phyloP scores from a whole-genome alignment of 2,113 vertebrate species.

The Probosciger aterrimus region DNA sequence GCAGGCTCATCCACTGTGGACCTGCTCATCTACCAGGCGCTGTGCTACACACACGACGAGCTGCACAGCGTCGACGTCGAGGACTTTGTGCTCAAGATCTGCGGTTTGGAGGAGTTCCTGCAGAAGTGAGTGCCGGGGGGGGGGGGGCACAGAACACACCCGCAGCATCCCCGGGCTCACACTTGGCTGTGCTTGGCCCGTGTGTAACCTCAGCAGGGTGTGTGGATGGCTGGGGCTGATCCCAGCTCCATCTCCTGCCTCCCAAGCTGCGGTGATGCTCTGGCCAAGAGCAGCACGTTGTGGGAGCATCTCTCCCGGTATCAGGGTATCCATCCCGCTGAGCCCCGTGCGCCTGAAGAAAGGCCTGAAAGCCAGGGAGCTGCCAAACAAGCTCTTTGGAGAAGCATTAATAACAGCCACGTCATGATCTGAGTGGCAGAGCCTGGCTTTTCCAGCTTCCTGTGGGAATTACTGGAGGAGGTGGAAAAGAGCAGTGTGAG shows the following conservation, averaged over 20 bases:
- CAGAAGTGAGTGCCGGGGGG: conserved; percentile 79
- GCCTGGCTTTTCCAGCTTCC: neutral
- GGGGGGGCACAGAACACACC: neutral
- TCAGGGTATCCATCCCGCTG: neutral
- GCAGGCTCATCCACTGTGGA: conserved; percentile 91
- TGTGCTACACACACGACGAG: conserved; percentile 91
- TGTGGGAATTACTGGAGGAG: neutral
- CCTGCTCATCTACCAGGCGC: conserved; percentile 92
- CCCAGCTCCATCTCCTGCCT: neutral
- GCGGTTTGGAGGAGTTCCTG: conserved; percentile 86
- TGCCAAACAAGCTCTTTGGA: conserved; percentile 33
- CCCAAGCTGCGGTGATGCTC: neutral
- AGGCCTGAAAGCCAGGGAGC: neutral
- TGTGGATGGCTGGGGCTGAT: neutral
- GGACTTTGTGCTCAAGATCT: conserved; percentile 79
- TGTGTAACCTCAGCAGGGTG: neutral
- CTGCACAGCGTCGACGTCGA: conserved; percentile 79
- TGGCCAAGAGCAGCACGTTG: neutral
- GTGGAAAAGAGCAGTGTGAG: neutral
- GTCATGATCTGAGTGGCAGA: neutral
- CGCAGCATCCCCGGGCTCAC: neutral
- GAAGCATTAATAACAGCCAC: neutral
- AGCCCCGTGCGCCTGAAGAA: neutral
- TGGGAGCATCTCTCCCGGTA: neutral
- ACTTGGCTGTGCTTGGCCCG: accelerated